Percentiles rank a stretch among this genome's conserved stretches.
phyloP scores from a whole-genome alignment of 2,113 vertebrate genomes.

The Onychostoma macrolepis region DNA sequence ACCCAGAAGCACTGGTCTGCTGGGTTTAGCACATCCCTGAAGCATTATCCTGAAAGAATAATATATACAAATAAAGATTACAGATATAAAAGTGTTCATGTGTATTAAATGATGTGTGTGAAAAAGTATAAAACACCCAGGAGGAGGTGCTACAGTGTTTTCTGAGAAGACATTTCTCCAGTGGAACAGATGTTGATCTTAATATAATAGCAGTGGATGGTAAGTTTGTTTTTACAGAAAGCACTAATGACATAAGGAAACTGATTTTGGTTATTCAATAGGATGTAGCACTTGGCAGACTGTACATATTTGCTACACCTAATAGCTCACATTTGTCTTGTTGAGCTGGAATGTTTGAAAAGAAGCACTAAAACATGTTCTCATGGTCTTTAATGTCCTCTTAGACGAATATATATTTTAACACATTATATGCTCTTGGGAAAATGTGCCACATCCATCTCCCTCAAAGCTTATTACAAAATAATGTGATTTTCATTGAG shows the following conservation, averaged over 20 bases:
- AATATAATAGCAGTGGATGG: background rate
- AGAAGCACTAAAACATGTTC: background rate
- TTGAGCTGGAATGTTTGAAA: slow-evolving; percentile 10
- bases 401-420: background rate
- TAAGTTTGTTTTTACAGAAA: slow-evolving; percentile 25
- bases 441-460: slow-evolving; percentile 10
- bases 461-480: slow-evolving; percentile 14
- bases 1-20: background rate
- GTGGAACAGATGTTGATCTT: background rate
- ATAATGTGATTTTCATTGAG: slow-evolving; percentile 18
- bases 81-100: background rate
- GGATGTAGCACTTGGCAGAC: background rate
- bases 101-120: background rate
- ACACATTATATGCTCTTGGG: background rate
- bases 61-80: background rate
- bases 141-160: slow-evolving; percentile 20
- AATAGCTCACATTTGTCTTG: slow-evolving; percentile 19
- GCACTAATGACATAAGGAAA: slow-evolving; percentile 12
- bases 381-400: background rate
- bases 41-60: background rate
- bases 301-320: background rate
- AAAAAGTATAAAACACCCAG: background rate
- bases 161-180: background rate
- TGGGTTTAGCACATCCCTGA: background rate
- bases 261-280: slow-evolving; percentile 3